Conservation (phyloP, 2,797 vertebrate species). For the Rhynchonycteris naso region DNA sequence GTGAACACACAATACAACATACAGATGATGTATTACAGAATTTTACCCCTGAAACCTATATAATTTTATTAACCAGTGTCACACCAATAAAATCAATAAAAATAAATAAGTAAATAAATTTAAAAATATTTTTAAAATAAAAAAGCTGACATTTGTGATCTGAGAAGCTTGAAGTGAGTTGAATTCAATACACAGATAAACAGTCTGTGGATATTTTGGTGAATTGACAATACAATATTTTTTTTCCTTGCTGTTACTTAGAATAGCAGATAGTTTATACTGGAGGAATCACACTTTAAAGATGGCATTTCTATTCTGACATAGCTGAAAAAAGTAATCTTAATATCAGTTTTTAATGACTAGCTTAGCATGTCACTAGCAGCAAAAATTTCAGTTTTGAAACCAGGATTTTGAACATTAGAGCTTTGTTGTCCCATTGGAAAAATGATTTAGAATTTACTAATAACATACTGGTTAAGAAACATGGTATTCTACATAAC, state of each 20-base stretch:
- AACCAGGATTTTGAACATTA: background rate
- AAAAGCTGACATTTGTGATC: background rate
- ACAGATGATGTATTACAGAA: no score
- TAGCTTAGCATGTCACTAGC: background rate
- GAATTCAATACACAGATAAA: background rate
- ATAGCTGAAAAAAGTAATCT: background rate
- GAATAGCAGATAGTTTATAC: background rate
- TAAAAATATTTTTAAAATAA: background rate
- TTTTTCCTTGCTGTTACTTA: background rate
- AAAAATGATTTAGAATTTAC: background rate
- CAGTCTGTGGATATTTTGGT: background rate
- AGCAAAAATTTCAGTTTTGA: background rate
- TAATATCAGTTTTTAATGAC: background rate
- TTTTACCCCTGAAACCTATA: no score
- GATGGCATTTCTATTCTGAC: background rate
- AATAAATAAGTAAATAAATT: background rate
- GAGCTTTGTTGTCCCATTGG: background rate
- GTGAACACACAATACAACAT: no score
- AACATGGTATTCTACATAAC: background rate
- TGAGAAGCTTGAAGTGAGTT: constrained; percentile 11
- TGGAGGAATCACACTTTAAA: background rate
- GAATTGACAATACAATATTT: background rate
- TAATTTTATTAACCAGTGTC: no score
- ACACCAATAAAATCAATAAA: no score
- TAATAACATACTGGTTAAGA: background rate